A percentile compares a stretch with the other conserved stretches of the same genome.
Evolutionary conservation across 2,888 invertebrate genomes (phyloP).

Genomic region (Suillia variegata): DNA sequence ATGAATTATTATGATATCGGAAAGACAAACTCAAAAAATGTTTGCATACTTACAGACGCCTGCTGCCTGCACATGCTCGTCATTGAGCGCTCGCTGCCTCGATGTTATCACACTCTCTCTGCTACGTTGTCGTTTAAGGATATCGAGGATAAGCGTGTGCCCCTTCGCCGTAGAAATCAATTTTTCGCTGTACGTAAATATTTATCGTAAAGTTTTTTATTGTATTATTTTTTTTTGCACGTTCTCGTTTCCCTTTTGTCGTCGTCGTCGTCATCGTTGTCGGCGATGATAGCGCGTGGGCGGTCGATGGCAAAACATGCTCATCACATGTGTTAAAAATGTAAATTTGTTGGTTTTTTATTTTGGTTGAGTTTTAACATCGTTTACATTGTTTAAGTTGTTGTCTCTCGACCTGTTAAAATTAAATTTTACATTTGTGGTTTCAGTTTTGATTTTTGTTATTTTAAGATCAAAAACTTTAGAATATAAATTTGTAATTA

Average conservation of each 20-base stretch:
- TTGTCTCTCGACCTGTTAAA: too few species aligned
- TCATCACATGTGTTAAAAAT: not conserved
- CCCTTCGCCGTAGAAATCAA: not conserved
- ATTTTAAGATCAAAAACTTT: too few species aligned
- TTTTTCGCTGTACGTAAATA: not conserved
- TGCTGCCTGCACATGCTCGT: too few species aligned
- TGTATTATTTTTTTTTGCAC: not conserved
- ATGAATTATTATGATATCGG: slow-evolving; percentile 46
- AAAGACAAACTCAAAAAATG: not conserved
- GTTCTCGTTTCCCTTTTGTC: too few species aligned
- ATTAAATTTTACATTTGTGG: too few species aligned
- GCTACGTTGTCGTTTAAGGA: too few species aligned
- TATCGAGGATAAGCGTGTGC: not conserved
- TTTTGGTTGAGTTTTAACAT: too few species aligned
- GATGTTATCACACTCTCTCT: not conserved
- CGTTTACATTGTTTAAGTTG: not conserved
- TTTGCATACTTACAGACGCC: not conserved
- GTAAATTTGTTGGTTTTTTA: not conserved
- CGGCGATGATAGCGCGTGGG: too few species aligned
- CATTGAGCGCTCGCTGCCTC: too few species aligned
- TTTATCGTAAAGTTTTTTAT: not conserved
- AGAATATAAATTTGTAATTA: too few species aligned
- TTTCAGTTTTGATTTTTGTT: too few species aligned
- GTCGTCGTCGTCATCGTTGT: too few species aligned
- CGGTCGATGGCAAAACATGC: not conserved